A percentile compares a stretch with the other conserved stretches of the same genome.
These are phyloP conservation scores for Meteorus cinctellus DNA, from an alignment of 2,888 invertebrate genomes.

Conservation along the genomic window DNA sequence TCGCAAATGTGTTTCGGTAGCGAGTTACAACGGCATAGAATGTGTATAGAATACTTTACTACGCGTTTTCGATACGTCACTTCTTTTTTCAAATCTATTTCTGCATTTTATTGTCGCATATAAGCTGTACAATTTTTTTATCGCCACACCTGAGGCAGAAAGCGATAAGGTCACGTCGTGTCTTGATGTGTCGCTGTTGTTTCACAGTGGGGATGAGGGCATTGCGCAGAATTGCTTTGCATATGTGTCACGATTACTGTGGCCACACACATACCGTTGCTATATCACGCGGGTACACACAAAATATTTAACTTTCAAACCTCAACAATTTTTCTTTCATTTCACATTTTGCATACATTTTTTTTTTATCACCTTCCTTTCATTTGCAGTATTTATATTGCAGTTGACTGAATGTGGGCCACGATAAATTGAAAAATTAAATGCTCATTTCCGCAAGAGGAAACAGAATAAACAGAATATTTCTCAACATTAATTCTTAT, in stretches of 20 bases:
- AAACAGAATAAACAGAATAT: not conserved
- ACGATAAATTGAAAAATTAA: not conserved
- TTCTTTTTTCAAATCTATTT: constrained; percentile 9
- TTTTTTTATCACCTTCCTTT: not conserved
- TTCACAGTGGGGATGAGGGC: not conserved
- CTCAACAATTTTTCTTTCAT: not conserved
- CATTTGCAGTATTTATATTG: not conserved
- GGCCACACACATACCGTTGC: constrained; percentile 7
- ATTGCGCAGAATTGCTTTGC: constrained; percentile 16
- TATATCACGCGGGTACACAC: not conserved
- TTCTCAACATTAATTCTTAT: constrained; percentile 9
- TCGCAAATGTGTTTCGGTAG: not conserved
- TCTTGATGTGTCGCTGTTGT: constrained; percentile 9
- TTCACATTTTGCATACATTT: not conserved
- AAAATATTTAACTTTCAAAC: not conserved
- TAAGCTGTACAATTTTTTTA: constrained; percentile 15
- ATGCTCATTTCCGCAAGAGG: not conserved
- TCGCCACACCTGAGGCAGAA: constrained; percentile 11
- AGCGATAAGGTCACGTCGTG: constrained; percentile 9
- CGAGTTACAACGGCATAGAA: not conserved
- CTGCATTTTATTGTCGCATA: constrained; percentile 15
- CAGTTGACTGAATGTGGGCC: not conserved
- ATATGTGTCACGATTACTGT: constrained; percentile 16
- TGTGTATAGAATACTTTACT: not conserved
- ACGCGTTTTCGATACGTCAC: not conserved